A percentile compares a stretch with the other conserved stretches of the same genome.
phyloP scores from a whole-genome alignment of 2,113 vertebrate genomes.

The Seriola dumerili region DNA sequence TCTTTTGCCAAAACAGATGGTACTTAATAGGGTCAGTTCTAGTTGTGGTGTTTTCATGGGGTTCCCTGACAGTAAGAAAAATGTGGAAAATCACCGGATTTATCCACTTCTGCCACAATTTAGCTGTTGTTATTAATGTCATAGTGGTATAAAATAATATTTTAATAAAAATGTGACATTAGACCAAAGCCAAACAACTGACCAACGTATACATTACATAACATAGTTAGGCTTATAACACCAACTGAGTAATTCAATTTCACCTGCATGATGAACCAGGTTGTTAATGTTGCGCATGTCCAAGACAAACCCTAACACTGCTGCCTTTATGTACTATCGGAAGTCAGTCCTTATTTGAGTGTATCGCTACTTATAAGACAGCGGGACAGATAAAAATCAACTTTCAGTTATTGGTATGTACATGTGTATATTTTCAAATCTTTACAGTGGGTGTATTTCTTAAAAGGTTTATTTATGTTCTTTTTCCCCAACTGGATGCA shows the following conservation, averaged over 20 bases:
- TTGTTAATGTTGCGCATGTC: slow-evolving; percentile 30
- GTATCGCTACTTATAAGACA: neutral
- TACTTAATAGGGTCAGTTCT: neutral
- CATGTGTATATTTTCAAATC: neutral
- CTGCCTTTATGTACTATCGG: neutral
- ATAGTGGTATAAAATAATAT: neutral
- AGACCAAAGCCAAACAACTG: neutral
- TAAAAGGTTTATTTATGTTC: neutral
- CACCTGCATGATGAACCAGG: neutral
- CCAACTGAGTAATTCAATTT: neutral
- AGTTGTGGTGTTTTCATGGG: neutral
- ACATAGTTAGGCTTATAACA: neutral
- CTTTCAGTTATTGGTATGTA: neutral
- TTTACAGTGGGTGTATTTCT: neutral
- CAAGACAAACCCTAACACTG: neutral
- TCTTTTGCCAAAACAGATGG: no score
- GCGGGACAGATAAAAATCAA: neutral
- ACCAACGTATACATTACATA: neutral
- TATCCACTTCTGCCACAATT: neutral
- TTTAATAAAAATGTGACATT: neutral
- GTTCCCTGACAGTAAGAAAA: no score
- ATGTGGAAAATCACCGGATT: no score
- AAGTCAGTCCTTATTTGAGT: neutral
- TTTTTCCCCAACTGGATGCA: neutral
- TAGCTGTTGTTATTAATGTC: neutral